Percentiles rank a stretch among this genome's conserved stretches.
Conservation (phyloP, 2,113 vertebrate species). For the Mungos mungo region DNA sequence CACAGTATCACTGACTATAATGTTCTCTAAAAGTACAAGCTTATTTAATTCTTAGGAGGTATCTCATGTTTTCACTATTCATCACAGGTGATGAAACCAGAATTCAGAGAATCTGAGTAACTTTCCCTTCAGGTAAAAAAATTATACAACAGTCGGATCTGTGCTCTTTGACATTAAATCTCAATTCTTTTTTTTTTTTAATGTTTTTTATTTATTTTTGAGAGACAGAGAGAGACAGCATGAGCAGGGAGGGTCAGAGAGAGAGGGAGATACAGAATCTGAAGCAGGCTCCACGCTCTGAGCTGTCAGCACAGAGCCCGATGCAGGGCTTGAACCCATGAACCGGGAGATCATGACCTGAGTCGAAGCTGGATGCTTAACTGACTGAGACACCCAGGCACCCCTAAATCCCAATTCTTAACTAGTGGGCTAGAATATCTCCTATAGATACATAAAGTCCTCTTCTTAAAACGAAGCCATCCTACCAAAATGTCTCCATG, state of each 20-base stretch:
- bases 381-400: too few relatives aligned
- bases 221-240: too few relatives aligned
- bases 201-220: too few relatives aligned
- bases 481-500: neutral
- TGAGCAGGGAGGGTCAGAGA: too few relatives aligned
- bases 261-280: too few relatives aligned
- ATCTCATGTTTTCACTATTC: neutral
- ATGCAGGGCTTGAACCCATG: too few relatives aligned
- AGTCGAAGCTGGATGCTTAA: too few relatives aligned
- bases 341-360: too few relatives aligned
- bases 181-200: neutral
- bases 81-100: neutral
- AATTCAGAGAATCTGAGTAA: neutral
- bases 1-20: neutral
- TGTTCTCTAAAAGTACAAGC: slow-evolving; percentile 7
- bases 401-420: neutral
- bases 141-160: neutral
- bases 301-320: too few relatives aligned
- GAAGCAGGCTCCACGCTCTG: too few relatives aligned
- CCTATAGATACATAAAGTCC: neutral
- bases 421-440: neutral
- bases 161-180: neutral
- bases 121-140: neutral
- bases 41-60: neutral
- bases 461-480: slow-evolving; percentile 1